These are phyloP conservation scores for Triplophysa tibetana DNA, from an alignment of 2,113 vertebrate species.

Conservation along the genomic window DNA sequence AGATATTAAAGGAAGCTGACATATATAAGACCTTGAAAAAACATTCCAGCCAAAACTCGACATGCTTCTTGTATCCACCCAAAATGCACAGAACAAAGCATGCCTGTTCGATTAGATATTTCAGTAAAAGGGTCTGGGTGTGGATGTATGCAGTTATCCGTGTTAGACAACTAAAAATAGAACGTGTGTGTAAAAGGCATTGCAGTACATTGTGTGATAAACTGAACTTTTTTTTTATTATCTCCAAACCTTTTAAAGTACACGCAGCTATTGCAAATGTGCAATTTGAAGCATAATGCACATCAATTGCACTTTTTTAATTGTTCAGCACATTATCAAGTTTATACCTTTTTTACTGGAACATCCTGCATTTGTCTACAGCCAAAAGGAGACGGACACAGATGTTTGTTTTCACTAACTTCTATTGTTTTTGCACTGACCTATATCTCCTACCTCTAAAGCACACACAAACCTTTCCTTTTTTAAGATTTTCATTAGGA, in stretches of 20 bases:
- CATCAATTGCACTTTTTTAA: too few relatives aligned
- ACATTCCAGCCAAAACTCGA: neutral
- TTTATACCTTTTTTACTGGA: neutral
- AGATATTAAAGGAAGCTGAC: too few relatives aligned
- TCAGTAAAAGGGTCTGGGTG: neutral
- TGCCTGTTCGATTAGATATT: constrained; percentile 5
- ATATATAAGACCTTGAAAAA: neutral
- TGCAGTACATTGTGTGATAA: neutral
- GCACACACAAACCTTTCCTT: neutral
- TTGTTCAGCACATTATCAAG: neutral
- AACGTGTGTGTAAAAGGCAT: neutral
- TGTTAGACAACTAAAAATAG: constrained; percentile 11
- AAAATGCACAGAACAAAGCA: constrained; percentile 9
- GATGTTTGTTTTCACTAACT: neutral
- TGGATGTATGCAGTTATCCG: constrained; percentile 19
- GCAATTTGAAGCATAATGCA: too few relatives aligned
- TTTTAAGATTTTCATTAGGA: too few relatives aligned
- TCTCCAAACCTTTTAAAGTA: too few relatives aligned
- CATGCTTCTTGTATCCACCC: neutral
- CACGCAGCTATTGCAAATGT: too few relatives aligned
- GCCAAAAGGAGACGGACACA: neutral
- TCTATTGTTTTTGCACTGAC: neutral
- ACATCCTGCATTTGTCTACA: constrained; percentile 28
- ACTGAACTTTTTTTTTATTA: too few relatives aligned
- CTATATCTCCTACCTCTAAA: neutral